Percentiles rank a stretch among this genome's conserved stretches.
These are phyloP conservation scores for Ochotona princeps DNA, from an alignment of 2,113 vertebrate genomes.

Conservation along the genomic window DNA sequence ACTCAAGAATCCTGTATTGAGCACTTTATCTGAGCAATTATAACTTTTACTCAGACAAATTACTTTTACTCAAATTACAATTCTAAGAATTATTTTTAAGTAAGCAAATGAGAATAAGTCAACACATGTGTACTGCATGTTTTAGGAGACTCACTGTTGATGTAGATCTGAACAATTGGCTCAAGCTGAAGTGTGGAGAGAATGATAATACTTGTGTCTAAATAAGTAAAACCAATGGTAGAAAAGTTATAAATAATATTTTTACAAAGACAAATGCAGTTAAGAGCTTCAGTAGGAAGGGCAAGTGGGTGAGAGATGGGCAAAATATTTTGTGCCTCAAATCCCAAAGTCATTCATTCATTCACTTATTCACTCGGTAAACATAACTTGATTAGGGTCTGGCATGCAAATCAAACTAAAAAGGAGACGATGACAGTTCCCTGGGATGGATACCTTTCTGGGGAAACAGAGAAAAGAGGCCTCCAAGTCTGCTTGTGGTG, in stretches of 20 bases:
- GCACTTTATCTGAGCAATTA: not conserved
- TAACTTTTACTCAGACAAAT: too few species aligned
- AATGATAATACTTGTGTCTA: not conserved
- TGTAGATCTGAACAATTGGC: not conserved
- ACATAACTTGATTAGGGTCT: not conserved
- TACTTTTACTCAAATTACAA: too few species aligned
- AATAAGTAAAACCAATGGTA: not conserved
- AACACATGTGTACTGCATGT: not conserved
- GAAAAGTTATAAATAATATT: not conserved
- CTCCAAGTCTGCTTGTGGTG: rapidly evolving
- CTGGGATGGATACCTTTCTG: not conserved
- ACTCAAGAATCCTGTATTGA: not conserved
- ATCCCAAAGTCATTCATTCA: not conserved
- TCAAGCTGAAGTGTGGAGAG: not conserved
- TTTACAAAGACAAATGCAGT: not conserved
- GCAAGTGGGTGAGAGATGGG: not conserved
- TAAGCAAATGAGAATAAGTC: not conserved
- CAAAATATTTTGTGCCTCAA: not conserved
- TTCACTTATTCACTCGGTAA: not conserved
- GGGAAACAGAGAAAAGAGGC: not conserved
- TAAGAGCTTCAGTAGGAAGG: not conserved
- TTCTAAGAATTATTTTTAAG: not conserved
- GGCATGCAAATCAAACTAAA: not conserved
- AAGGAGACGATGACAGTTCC: not conserved
- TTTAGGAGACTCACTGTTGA: not conserved